A percentile compares a stretch with the other conserved stretches of the same genome.
These are phyloP conservation scores for Pocillopora verrucosa DNA, from an alignment of 64 coral and sea anemone species.

Conservation along the genomic window DNA sequence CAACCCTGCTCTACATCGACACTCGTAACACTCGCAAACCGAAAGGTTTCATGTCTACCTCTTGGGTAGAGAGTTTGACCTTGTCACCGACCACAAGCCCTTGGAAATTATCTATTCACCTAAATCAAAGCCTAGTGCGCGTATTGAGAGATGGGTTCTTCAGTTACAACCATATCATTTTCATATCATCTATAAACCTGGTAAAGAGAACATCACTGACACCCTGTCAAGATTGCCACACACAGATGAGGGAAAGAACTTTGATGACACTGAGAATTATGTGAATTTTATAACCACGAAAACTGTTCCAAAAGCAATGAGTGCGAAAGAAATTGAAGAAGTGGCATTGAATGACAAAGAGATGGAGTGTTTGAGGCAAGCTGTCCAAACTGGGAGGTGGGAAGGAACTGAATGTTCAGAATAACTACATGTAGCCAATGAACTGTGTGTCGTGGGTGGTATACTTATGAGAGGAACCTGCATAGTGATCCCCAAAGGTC, in stretches of 20 bases:
- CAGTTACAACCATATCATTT: too few relatives aligned
- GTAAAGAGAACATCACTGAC: constrained; percentile 31
- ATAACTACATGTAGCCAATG: neutral
- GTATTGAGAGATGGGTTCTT: constrained; percentile 42
- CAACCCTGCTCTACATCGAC: too few relatives aligned
- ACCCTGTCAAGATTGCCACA: constrained; percentile 15
- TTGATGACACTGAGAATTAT: neutral
- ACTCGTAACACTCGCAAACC: too few relatives aligned
- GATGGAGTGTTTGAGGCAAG: neutral
- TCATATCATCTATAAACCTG: neutral
- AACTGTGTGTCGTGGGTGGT: constrained; percentile 23
- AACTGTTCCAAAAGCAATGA: constrained; percentile 16
- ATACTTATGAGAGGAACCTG: constrained; percentile 37
- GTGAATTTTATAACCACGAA: too few relatives aligned
- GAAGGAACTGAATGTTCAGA: neutral
- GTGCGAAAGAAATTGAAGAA: constrained; percentile 44
- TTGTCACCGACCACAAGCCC: constrained; percentile 47
- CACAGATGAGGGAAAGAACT: neutral
- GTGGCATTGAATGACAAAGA: constrained; percentile 36
- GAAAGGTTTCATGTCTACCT: constrained; percentile 41
- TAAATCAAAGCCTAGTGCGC: neutral
- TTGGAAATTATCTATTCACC: constrained; percentile 36
- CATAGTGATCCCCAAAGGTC: constrained; percentile 7
- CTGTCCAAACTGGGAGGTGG: constrained; percentile 7
- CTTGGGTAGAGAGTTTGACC: constrained; percentile 45